These are phyloP conservation scores for Morone saxatilis DNA, from an alignment of 2,113 vertebrate genomes.

Conservation along the genomic window DNA sequence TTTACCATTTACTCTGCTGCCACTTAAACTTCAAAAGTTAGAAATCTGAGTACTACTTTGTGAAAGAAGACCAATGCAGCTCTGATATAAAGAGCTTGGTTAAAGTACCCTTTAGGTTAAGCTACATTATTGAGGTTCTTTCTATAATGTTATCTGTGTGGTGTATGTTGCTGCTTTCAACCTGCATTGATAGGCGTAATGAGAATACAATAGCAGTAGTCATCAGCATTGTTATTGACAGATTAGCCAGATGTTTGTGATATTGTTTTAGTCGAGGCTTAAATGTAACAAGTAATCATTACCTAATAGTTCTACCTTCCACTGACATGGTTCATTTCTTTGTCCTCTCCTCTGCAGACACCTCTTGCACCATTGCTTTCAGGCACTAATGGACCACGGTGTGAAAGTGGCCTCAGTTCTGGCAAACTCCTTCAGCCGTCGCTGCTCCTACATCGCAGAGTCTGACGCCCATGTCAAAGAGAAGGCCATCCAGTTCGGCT, in stretches of 20 bases:
- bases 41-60: neutral
- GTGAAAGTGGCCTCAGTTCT: constrained; percentile 98
- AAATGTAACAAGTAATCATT: neutral
- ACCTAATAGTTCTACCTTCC: neutral
- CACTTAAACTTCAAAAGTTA: too few species aligned
- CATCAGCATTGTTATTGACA: constrained; percentile 4
- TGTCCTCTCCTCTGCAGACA: constrained; percentile 85
- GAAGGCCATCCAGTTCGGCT: constrained; percentile 98
- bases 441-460: constrained; percentile 97
- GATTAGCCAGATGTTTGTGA: neutral
- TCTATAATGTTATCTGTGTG: neutral
- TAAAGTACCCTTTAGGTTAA: neutral
- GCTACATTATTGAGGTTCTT: constrained; percentile 5
- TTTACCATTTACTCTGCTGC: neutral
- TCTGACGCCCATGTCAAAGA: constrained; percentile 96
- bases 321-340: neutral
- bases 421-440: constrained; percentile 97
- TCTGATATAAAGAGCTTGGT: neutral
- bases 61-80: neutral
- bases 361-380: constrained; percentile 98
- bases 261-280: neutral
- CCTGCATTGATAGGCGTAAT: neutral
- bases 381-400: constrained; percentile 98
- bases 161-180: neutral
- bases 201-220: neutral